Evolutionary conservation across 2,113 vertebrate genomes (phyloP).

Genomic region (Vidua chalybeata): DNA sequence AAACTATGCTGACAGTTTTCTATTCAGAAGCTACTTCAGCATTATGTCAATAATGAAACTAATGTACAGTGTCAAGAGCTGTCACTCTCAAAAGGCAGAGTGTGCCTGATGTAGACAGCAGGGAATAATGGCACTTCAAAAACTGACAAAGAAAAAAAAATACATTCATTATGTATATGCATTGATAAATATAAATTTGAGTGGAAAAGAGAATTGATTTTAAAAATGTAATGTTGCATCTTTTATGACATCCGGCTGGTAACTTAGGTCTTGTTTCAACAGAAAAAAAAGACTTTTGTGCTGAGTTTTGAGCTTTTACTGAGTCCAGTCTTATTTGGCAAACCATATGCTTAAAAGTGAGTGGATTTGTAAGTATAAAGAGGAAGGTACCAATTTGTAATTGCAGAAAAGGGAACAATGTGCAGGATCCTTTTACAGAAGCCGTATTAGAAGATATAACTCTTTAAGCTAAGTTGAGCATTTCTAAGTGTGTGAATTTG

Average conservation of each 20-base stretch:
- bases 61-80: slow-evolving; percentile 58
- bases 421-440: neutral
- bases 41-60: slow-evolving; percentile 52
- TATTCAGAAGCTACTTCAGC: slow-evolving; percentile 13
- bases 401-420: neutral
- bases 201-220: neutral
- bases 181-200: slow-evolving; percentile 25
- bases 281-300: neutral
- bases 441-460: neutral
- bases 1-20: neutral
- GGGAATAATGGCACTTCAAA: slow-evolving; percentile 46
- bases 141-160: slow-evolving; percentile 47
- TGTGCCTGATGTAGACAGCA: neutral
- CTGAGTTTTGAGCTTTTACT: neutral
- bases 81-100: slow-evolving; percentile 41
- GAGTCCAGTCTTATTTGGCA: neutral
- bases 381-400: rapidly evolving
- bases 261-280: neutral
- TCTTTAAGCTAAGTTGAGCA: neutral
- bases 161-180: slow-evolving; percentile 26
- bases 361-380: neutral
- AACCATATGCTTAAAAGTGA: neutral
- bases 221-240: neutral
- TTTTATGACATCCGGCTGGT: neutral
- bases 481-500: neutral